phyloP scores from a whole-genome alignment of 2,797 vertebrate species.

The Nannoperca australis region DNA sequence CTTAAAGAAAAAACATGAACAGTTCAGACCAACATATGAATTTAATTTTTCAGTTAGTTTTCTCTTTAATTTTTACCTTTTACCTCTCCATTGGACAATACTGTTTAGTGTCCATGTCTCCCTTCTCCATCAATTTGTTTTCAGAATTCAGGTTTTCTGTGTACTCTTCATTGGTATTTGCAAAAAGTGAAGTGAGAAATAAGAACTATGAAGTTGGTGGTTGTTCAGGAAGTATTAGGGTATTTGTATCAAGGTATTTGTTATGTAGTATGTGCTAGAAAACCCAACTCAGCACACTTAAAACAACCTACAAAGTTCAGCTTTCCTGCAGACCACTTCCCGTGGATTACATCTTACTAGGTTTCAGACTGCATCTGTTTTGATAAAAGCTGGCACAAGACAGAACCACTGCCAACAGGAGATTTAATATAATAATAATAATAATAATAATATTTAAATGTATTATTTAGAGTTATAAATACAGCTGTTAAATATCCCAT shows the following conservation, averaged over 20 bases:
- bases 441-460: not conserved
- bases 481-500: not conserved
- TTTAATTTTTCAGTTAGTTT: not conserved
- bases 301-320: not conserved
- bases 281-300: not conserved
- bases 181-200: not conserved
- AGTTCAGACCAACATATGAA: not conserved
- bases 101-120: not conserved
- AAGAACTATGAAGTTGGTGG: not conserved
- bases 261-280: not conserved
- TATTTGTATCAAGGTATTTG: not conserved
- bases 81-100: not conserved
- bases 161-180: not conserved
- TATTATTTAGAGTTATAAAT: not conserved
- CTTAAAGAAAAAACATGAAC: not conserved
- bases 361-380: not conserved
- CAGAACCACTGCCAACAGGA: not conserved
- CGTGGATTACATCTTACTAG: not conserved
- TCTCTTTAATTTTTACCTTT: not conserved
- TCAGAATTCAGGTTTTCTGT: not conserved
- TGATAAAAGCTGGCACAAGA: not conserved
- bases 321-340: not conserved
- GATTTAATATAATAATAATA: not conserved
- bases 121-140: not conserved
- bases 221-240: not conserved